A percentile compares a stretch with the other conserved stretches of the same genome.
Conservation (phyloP, 2,888 invertebrate species). For the Protodeltote pygarga region DNA sequence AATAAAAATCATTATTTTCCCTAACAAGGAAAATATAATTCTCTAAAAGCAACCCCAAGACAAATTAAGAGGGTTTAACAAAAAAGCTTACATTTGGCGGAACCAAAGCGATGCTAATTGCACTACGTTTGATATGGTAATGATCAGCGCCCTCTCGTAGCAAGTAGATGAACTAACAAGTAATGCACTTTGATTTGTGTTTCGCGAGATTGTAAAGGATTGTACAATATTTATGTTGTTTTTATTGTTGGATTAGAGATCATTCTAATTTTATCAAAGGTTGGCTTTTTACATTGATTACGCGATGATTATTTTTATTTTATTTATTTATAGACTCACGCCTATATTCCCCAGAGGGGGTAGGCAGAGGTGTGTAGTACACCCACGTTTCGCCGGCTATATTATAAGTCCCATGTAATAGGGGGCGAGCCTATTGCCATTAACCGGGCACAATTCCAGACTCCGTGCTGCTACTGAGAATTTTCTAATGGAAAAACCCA, state of each 20-base stretch:
- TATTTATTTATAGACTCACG: too few species aligned
- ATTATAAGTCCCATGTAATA: too few species aligned
- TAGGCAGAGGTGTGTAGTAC: too few species aligned
- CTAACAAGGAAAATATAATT: background rate
- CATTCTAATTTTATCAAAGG: background rate
- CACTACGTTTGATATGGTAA: slow-evolving; percentile 61
- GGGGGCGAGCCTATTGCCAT: too few species aligned
- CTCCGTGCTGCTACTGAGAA: too few species aligned
- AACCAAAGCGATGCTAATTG: slow-evolving; percentile 76
- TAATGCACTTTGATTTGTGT: slow-evolving; percentile 49
- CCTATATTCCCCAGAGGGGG: too few species aligned
- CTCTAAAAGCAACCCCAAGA: slow-evolving; percentile 55
- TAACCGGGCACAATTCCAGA: too few species aligned
- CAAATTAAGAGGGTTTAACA: slow-evolving; percentile 73
- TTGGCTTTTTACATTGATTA: too few species aligned
- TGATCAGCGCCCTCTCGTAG: slow-evolving; percentile 68
- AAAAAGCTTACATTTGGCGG: slow-evolving; percentile 69
- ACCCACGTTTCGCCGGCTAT: too few species aligned
- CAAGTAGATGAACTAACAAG: slow-evolving; percentile 54
- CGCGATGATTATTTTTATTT: too few species aligned
- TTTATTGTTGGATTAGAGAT: background rate
- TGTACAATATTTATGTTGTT: slow-evolving; percentile 17
- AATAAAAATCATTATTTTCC: background rate
- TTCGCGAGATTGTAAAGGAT: slow-evolving; percentile 39
- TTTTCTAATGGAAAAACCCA: too few species aligned